A percentile compares a stretch with the other conserved stretches of the same genome.
Conservation (phyloP, 1,140 invertebrate species). For the Hyphantria cunea region DNA sequence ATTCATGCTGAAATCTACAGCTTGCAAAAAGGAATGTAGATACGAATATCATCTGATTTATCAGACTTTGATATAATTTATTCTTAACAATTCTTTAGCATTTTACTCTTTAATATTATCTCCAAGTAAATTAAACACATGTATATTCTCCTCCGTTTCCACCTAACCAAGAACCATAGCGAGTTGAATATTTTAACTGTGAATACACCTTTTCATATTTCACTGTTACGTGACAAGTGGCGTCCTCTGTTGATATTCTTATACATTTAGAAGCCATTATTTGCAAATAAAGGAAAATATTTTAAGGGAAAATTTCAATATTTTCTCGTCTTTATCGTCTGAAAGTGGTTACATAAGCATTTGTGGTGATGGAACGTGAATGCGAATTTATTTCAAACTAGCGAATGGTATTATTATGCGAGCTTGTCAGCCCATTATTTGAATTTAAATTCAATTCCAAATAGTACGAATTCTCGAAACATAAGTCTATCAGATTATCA, state of each 20-base stretch:
- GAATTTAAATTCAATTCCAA: too few relatives aligned
- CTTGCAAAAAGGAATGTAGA: too few relatives aligned
- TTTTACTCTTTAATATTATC: not conserved
- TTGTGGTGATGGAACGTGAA: not conserved
- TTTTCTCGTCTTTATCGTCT: not conserved
- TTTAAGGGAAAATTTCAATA: not conserved
- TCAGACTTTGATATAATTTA: too few relatives aligned
- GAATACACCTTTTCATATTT: conserved; percentile 10
- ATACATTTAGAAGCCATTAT: conserved; percentile 17
- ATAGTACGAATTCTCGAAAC: too few relatives aligned
- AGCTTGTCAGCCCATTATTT: too few relatives aligned
- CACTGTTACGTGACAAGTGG: conserved; percentile 12
- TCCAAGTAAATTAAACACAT: not conserved
- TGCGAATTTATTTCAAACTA: not conserved
- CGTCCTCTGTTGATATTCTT: conserved; percentile 11
- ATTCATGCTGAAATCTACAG: too few relatives aligned
- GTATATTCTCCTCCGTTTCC: not conserved
- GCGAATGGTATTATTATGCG: too few relatives aligned
- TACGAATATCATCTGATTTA: too few relatives aligned
- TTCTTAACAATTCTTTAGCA: too few relatives aligned
- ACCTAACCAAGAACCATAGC: not conserved
- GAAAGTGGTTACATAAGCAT: not conserved
- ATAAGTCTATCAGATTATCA: too few relatives aligned
- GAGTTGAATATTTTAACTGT: conserved; percentile 15
- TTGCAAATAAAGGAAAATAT: conserved; percentile 5